Percentiles rank a stretch among this genome's conserved stretches.
Evolutionary conservation across 2,113 vertebrate genomes (phyloP).

Genomic region (Lagenorhynchus albirostris): DNA sequence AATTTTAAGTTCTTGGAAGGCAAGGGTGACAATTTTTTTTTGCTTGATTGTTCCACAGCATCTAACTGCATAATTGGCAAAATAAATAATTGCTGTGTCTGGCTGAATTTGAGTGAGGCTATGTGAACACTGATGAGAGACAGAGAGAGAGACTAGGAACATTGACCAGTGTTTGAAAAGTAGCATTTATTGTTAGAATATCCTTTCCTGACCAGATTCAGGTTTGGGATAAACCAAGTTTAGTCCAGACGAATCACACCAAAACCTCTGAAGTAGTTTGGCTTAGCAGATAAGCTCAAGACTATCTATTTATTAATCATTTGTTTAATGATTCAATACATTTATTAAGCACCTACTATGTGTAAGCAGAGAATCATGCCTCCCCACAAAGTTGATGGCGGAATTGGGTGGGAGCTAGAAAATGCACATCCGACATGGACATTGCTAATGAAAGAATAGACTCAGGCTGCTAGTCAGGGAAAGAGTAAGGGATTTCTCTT

Average conservation of each 20-base stretch:
- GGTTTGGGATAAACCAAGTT: slow-evolving; percentile 14
- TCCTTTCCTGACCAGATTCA: not conserved
- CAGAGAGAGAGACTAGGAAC: not conserved
- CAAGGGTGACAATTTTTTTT: not conserved
- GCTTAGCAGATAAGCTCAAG: not conserved
- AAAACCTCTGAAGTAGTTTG: not conserved
- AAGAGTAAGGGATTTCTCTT: not conserved
- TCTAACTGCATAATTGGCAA: not conserved
- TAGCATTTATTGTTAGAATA: not conserved
- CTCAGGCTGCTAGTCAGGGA: not conserved
- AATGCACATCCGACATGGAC: not conserved
- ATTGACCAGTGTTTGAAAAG: not conserved
- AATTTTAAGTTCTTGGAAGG: slow-evolving; percentile 23
- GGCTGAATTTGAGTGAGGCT: not conserved
- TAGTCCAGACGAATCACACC: not conserved
- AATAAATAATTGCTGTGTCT: not conserved
- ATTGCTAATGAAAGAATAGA: not conserved
- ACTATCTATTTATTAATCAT: not conserved
- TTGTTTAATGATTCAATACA: not conserved
- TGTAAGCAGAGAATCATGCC: not conserved
- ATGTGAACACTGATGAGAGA: not conserved
- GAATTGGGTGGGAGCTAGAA: not conserved
- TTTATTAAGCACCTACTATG: not conserved
- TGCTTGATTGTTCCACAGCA: not conserved
- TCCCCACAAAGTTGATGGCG: not conserved